A percentile compares a stretch with the other conserved stretches of the same genome.
These are phyloP conservation scores for Drosophila dives DNA, from an alignment of 2,888 invertebrate species.

Conservation along the genomic window DNA sequence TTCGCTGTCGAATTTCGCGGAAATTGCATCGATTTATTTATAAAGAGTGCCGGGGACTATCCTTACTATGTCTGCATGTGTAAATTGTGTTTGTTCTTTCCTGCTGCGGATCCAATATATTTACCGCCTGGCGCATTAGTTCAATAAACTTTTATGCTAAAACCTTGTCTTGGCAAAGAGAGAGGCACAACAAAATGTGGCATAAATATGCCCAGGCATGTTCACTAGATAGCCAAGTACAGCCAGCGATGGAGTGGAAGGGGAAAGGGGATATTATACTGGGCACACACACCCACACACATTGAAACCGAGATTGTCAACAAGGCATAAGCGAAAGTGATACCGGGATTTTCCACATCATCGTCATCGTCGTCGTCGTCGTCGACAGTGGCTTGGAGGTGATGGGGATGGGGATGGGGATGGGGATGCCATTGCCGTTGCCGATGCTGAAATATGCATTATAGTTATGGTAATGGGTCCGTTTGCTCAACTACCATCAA, in stretches of 20 bases:
- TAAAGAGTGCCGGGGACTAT: slow-evolving; percentile 23
- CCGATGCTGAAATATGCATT: slow-evolving; percentile 79
- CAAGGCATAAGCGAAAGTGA: slow-evolving; percentile 77
- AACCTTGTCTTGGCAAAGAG: slow-evolving; percentile 50
- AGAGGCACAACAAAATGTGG: slow-evolving; percentile 13
- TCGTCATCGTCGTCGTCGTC: slow-evolving; percentile 47
- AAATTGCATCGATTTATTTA: slow-evolving; percentile 45
- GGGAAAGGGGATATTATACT: slow-evolving; percentile 9
- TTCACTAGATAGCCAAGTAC: slow-evolving; percentile 47
- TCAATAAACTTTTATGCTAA: slow-evolving; percentile 80
- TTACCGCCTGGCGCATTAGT: slow-evolving; percentile 53
- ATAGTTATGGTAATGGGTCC: slow-evolving; percentile 78
- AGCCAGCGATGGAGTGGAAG: neutral
- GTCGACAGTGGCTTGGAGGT: neutral
- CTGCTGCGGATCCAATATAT: slow-evolving; percentile 31
- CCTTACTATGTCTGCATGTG: slow-evolving; percentile 21
- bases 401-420: neutral
- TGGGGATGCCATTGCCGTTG: slow-evolving; percentile 37
- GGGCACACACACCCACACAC: slow-evolving; percentile 12
- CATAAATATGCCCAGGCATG: slow-evolving; percentile 74
- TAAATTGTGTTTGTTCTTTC: slow-evolving; percentile 11
- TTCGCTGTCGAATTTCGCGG: slow-evolving; percentile 31
- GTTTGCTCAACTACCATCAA: slow-evolving; percentile 57
- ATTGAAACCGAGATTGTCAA: slow-evolving; percentile 78
- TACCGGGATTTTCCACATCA: slow-evolving; percentile 77